A percentile compares a stretch with the other conserved stretches of the same genome.
Conservation (phyloP, 37 sponge, comb jelly and placozoan species). For the Ephydatia muelleri region DNA sequence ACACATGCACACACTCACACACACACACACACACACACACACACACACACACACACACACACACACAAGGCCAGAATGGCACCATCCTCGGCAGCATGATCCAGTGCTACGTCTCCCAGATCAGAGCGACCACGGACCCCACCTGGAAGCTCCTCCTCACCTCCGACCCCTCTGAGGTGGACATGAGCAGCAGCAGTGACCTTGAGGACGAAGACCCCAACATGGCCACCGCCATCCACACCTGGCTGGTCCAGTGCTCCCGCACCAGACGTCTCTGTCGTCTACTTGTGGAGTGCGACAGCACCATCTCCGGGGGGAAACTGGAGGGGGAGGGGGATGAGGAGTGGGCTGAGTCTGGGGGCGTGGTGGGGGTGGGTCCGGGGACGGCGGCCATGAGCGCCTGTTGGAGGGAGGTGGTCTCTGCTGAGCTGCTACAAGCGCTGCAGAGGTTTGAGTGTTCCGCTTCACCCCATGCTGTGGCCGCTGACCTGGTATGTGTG, state of each 20-base stretch:
- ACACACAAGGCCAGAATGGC: not conserved
- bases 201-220: not conserved
- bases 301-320: constrained; percentile 16
- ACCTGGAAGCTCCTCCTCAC: constrained; percentile 21
- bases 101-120: constrained; percentile 36
- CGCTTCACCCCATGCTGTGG: constrained; percentile 33
- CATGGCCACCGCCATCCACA: constrained; percentile 6
- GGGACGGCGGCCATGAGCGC: constrained; percentile 33
- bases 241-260: constrained; percentile 39
- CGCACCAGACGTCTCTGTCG: constrained; percentile 68
- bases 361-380: not conserved
- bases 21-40: too few relatives aligned
- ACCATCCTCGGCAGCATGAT: constrained; percentile 22
- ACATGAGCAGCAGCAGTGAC: not conserved
- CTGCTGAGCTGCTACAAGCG: not conserved
- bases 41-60: too few relatives aligned
- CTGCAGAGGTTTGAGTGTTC: constrained; percentile 4
- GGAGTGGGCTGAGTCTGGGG: not conserved
- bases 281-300: constrained; percentile 68
- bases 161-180: not conserved
- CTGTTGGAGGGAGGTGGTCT: constrained; percentile 46
- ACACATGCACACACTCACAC: not conserved
- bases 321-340: not conserved
- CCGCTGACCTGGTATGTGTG: constrained; percentile 26
- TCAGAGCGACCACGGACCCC: constrained; percentile 16